Evolutionary conservation across 2,888 invertebrate genomes (phyloP), one percentile per base, ranked within the genome.

Genomic region (Ferrisia virgata): DNA sequence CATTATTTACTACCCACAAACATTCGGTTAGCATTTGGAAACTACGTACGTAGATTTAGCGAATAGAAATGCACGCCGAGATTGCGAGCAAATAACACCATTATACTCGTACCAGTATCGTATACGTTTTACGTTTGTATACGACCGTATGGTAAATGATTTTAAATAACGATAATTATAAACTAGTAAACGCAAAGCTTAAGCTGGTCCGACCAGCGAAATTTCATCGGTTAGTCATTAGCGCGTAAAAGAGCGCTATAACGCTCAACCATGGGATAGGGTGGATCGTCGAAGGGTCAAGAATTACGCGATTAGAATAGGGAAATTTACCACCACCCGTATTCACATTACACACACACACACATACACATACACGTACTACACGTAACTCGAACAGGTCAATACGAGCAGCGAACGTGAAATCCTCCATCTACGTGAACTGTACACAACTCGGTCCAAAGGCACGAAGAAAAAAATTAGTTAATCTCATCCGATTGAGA

Each of bases 81-180:
- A 33, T 72, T 28, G 72, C n/a, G 8, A 33, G 72, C 72, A 28
- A 72, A 72, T 72, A 72, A 72, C 36, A 28, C 22, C 11, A 28
- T 64, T 64, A 64, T 25, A n/a, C n/a, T n/a, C n/a, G n/a, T n/a
- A n/a, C 58, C 58, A 8, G 9, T 6, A 33, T 72, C 72, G 72
- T 13, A 18, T 47, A 36, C 8, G 36, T 36, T 22, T 4, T 18
- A 8, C 33, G 31, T 15, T n/a, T n/a, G 33, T 28, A 22, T 18
- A 8, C 33, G 31, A 31, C 33, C 33, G 33, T 28, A 64, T 28
- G 58, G 58, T 64, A 64, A 64, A 64, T 64, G 58, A 25, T 64
- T 64, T 64, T 64, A 64, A 64, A 64, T 64, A 64, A 64, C 58
- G 58, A 64, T 64, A 64, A 64, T 64, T 64, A 64, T 64, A 72